Evolutionary conservation across 2,113 vertebrate genomes (phyloP), one percentile per base, ranked within the genome.

Genomic region (Lampris megalopsis): DNA sequence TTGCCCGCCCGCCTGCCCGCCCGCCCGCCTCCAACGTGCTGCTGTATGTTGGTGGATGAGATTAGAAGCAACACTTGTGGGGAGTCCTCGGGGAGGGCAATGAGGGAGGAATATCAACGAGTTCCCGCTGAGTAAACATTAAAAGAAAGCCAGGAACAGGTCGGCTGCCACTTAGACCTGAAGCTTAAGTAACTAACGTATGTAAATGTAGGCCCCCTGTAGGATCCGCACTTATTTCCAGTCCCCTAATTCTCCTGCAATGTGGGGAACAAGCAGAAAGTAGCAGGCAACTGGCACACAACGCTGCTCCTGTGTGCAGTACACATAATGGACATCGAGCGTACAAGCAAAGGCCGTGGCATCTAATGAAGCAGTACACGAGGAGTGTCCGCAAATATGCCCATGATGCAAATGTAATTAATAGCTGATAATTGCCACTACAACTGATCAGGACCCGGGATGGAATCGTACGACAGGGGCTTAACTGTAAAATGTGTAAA

Each of bases 61-160:
- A 64, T 70, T 24, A 45, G 75, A 60, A 59, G 40, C 40, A 56
- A 63, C 6, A 67, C 56, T 54, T 72, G 67, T 43, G 35, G 24
- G 8, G 63, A 58, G 49, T 67, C 67, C 59, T 53, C 56, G 47
- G 65, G 50, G 1, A 58, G 57, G 66, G 59, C 37, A 57, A 59
- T 48, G n/a, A 66, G 24, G 67, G 13, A 68, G 11, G 70, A 37
- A 10, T 62, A 36, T 58, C 11, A 50, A 69, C 11, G 43, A 56
- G 4, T 1, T 60, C 68, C 13, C 24, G 3, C 60, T 68, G 48
- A 45, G 64, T 64, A 42, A 77, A 77, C 40, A 13, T 52, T 0
- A 43, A 47, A 62, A 36, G 6, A 6, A 53, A 74, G 40, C 3
- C 58, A 77, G 49, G 13, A n/a, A 53, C 10, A 77, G 8, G 38